A percentile compares a stretch with the other conserved stretches of the same genome.
phyloP scores from a whole-genome alignment of 2,797 vertebrate species.

The Smutsia temminckii region DNA sequence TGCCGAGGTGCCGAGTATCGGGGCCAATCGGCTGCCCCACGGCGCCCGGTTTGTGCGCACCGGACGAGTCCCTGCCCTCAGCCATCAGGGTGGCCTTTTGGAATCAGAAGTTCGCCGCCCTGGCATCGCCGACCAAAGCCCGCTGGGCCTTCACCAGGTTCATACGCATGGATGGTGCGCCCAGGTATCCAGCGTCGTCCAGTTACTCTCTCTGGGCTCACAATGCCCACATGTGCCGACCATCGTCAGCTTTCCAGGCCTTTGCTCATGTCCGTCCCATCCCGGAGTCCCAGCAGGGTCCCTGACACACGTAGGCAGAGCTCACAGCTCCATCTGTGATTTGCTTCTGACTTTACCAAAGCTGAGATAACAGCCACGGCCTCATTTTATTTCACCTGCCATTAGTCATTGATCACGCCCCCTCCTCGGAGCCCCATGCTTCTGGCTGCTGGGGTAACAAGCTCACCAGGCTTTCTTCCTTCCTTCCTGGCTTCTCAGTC shows the following conservation, averaged over 20 bases:
- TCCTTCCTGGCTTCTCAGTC: not conserved
- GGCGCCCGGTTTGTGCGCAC: not conserved
- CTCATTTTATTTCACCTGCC: not conserved
- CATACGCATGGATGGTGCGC: fast-evolving
- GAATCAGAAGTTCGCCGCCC: not conserved
- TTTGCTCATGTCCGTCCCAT: too few relatives aligned
- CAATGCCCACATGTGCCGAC: not conserved
- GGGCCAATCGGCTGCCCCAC: too few relatives aligned
- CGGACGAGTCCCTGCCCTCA: not conserved
- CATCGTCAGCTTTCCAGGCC: not conserved
- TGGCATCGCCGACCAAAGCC: not conserved
- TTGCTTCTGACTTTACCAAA: not conserved
- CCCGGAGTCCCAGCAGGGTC: not conserved
- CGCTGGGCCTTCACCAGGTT: not conserved
- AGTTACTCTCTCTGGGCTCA: not conserved
- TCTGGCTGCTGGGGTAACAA: fast-evolving
- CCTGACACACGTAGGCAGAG: not conserved
- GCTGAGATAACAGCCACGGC: not conserved
- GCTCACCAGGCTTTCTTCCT: not conserved
- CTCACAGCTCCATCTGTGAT: not conserved
- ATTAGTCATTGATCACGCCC: too few relatives aligned
- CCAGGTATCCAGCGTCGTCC: not conserved
- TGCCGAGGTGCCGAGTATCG: not conserved
- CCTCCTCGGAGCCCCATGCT: not conserved
- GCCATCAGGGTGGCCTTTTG: not conserved